Conservation (phyloP, 2,797 vertebrate species). For the Pangasius mekongensis region DNA sequence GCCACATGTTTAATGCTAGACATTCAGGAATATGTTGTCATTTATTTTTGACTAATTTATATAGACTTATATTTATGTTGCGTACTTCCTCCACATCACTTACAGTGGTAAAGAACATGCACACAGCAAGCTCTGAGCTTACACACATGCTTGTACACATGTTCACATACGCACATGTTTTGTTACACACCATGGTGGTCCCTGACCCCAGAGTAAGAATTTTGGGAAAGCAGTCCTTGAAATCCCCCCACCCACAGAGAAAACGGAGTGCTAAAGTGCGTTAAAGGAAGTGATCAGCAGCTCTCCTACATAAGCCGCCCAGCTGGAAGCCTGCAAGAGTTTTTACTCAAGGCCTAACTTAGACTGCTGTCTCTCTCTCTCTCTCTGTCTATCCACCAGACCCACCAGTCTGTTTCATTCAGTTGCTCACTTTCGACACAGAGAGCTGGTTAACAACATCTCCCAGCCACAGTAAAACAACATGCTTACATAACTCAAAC, state of each 20-base stretch:
- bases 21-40: neutral
- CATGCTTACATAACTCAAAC: slow-evolving; percentile 70
- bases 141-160: slow-evolving; percentile 26
- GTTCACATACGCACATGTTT: slow-evolving; percentile 49
- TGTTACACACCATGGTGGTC: slow-evolving; percentile 66
- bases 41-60: neutral
- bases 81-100: neutral
- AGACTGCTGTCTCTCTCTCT: slow-evolving; percentile 41
- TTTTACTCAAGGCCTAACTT: slow-evolving; percentile 55
- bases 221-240: slow-evolving; percentile 55
- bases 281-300: slow-evolving; percentile 70
- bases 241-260: slow-evolving; percentile 29
- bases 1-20: neutral
- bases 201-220: slow-evolving; percentile 57
- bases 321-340: slow-evolving; percentile 64
- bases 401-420: slow-evolving; percentile 56
- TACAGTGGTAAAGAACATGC: neutral
- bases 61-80: neutral
- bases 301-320: slow-evolving; percentile 59
- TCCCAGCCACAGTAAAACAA: slow-evolving; percentile 57
- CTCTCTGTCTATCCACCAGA: slow-evolving; percentile 49
- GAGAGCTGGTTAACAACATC: slow-evolving; percentile 66
- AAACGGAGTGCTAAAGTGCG: slow-evolving; percentile 56
- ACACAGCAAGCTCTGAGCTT: slow-evolving; percentile 5
- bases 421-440: slow-evolving; percentile 46